phyloP scores from a whole-genome alignment of 2,797 vertebrate species.

The Phalanger gymnotis region DNA sequence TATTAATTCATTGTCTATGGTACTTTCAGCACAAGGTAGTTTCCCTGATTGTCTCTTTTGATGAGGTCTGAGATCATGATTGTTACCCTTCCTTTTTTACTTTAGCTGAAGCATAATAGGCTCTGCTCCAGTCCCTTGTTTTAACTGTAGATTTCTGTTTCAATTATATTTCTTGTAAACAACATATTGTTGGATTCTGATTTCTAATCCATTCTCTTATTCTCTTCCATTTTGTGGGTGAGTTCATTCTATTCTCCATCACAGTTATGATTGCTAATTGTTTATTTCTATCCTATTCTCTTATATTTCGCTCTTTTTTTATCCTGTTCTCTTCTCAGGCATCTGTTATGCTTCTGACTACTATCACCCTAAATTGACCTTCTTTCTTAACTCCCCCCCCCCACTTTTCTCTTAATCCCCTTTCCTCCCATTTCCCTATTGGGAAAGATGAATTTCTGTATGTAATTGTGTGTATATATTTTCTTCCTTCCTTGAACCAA shows the following conservation, averaged over 20 bases:
- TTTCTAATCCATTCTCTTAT: neutral
- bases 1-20: too few species aligned
- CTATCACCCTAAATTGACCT: neutral
- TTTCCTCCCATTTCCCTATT: neutral
- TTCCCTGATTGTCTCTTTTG: too few species aligned
- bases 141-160: too few species aligned
- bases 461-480: neutral
- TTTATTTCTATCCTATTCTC: neutral
- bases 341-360: neutral
- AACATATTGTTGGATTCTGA: neutral
- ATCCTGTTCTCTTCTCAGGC: neutral
- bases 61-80: too few species aligned
- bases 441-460: neutral
- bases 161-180: too few species aligned
- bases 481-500: neutral
- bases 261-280: neutral
- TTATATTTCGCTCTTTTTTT: neutral
- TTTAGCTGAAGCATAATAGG: too few species aligned
- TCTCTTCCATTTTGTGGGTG: neutral
- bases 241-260: neutral
- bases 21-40: too few species aligned
- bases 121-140: too few species aligned
- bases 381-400: neutral
- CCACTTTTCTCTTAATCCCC: neutral
- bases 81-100: too few species aligned